Evolutionary conservation across 2,888 invertebrate species (phyloP), one percentile per base, ranked within the genome.

Genomic region (Agrochola lychnidis): DNA sequence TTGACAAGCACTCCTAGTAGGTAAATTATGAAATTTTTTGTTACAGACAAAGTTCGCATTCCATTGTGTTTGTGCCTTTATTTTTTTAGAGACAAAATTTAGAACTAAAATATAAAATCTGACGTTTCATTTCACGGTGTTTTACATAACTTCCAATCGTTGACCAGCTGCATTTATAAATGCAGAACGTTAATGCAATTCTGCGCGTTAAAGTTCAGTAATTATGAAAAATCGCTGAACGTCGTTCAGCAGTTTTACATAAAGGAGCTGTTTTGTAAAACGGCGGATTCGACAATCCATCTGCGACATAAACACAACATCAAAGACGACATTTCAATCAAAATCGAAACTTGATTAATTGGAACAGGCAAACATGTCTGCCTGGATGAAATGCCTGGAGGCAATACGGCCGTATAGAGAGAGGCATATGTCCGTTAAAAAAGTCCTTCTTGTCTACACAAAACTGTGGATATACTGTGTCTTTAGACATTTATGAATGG

Each of bases 341-440:
- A 69, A 67, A 45, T 67, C 40, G 30, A 66, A 75, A 59, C 79
- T 56, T 61, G 56, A 76, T 70, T 79, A 79, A 82, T 79, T 83
- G 83, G 75, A 19, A 12, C 42, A 25, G 36, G 56, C 70, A 82
- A 70, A 81, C 66, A 63, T 45, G 61, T 36, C 61, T 70, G 45
- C n/a, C 61, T 48, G 36, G 42, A 14, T 14, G 40, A 76, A 53
- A 57, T 42, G 63, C 70, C 51, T 63, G 12, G 30, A 61, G 48
- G 70, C 70, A 56, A 51, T 73, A 70, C 42, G 16, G 62, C 22
- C 66, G 30, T 10, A 9, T 4, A 16, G 16, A 48, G 14, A 53
- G 19, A 51, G 51, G 51, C 19, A 19, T 51, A 14, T 22, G 53
- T 53, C 40, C 53, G 19, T 1, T 42, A 62, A 9, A 10, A 30